Evolutionary conservation across 2,113 vertebrate genomes (phyloP), one percentile per base, ranked within the genome.

Genomic region (Amblyopsis rosae): DNA sequence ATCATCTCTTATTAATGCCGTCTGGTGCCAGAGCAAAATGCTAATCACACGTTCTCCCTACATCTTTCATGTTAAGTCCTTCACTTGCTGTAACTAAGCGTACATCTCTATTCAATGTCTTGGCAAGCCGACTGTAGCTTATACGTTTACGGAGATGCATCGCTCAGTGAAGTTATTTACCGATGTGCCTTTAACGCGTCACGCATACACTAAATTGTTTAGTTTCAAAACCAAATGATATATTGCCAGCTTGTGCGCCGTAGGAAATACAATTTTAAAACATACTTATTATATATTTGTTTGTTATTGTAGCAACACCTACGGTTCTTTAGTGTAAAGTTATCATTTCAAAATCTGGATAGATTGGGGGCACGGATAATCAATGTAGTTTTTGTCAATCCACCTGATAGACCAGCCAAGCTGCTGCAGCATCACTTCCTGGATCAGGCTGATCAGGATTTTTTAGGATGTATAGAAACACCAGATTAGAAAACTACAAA

Each of bases 1-100:
- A 91, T 88, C 89, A 91, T 91, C 88, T 88, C 81, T 92, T 92
- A 92, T 92, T 90, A 85, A 92, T 91, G 88, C 68, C 57, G 81
- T 74, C 86, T 88, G 86, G 87, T 87, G 87, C 85, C 81, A 80
- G 61, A 74, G 81, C 66, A 86, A 89, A 87, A 88, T 81, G 80
- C 83, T 90, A 87, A 91, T 91, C 74, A 88, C 77, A 82, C 35
- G 35, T 41, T 41, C 62, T 64, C 67, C 67, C 72, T 74, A 48
- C 75, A 76, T 71, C 69, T 81, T 79, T 80, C 67, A 84, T 75
- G 50, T 69, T 67, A 80, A 82, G 65, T 75, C 68, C 63, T 75
- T 72, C 69, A 77, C 51, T 73, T 78, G 57, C 70, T 79, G 60
- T 80, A 77, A 63, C 69, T 67, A 71, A 76, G 69, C 56, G 46